A percentile compares a stretch with the other conserved stretches of the same genome.
These are phyloP conservation scores for Enteromius anoplus DNA, from an alignment of 2,797 vertebrate genomes.

Conservation along the genomic window DNA sequence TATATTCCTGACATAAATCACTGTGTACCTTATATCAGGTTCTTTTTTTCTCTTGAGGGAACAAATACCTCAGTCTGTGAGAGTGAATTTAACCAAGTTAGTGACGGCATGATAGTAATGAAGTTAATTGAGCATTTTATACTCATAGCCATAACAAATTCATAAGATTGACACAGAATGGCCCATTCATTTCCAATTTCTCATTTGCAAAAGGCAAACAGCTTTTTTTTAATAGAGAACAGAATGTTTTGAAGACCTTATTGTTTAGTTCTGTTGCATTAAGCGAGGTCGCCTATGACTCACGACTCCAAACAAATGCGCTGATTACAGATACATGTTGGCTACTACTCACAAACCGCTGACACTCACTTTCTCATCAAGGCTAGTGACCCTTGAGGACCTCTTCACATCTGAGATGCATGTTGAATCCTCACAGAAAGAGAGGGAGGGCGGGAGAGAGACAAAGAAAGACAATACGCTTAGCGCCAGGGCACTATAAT, in stretches of 20 bases:
- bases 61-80: constrained; percentile 3
- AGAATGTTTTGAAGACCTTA: constrained; percentile 39
- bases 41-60: neutral
- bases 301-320: constrained; percentile 26
- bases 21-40: neutral
- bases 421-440: constrained; percentile 52
- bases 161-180: constrained; percentile 34
- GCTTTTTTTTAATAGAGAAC: constrained; percentile 19
- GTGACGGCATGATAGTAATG: constrained; percentile 34
- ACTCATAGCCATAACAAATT: constrained; percentile 50
- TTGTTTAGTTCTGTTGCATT: constrained; percentile 21
- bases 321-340: constrained; percentile 13
- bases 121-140: constrained; percentile 55
- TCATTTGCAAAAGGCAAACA: neutral
- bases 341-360: constrained; percentile 32
- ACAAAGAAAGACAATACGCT: constrained; percentile 77
- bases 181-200: constrained; percentile 4
- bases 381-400: constrained; percentile 63
- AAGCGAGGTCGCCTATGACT: neutral
- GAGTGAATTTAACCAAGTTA: constrained; percentile 32
- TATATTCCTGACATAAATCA: neutral
- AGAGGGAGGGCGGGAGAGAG: constrained; percentile 16
- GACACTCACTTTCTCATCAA: constrained; percentile 30
- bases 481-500: constrained; percentile 75
- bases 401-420: constrained; percentile 69